Evolutionary conservation across 2,888 invertebrate genomes (phyloP).

Genomic region (Cheilosia scutellata): DNA sequence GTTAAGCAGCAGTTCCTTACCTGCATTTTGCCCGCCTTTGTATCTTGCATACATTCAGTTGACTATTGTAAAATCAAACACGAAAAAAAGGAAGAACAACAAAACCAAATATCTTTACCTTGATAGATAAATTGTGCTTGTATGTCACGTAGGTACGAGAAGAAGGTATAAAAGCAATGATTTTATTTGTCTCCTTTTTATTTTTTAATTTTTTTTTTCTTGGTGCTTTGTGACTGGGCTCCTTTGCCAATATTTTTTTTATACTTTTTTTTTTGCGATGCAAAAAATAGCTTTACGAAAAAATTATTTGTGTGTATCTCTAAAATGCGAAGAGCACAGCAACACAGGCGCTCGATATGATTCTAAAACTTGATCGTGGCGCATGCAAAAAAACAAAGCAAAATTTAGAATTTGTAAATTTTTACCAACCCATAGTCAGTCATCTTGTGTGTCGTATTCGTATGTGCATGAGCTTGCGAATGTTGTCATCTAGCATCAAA

Average conservation of each 20-base stretch:
- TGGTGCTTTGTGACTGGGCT: slow-evolving; percentile 39
- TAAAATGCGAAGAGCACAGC: slow-evolving; percentile 35
- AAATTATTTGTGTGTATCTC: slow-evolving; percentile 56
- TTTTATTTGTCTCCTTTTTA: slow-evolving; percentile 50
- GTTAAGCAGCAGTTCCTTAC: slow-evolving; percentile 66
- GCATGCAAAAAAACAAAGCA: slow-evolving; percentile 15
- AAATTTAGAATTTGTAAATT: slow-evolving; percentile 49
- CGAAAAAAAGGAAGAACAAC: slow-evolving; percentile 32
- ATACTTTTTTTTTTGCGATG: slow-evolving; percentile 51
- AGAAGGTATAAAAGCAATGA: slow-evolving; percentile 66
- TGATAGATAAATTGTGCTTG: slow-evolving; percentile 75
- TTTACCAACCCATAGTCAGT: slow-evolving; percentile 19
- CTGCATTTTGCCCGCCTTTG: slow-evolving; percentile 64
- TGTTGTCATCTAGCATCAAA: slow-evolving; percentile 33
- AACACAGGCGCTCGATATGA: slow-evolving; percentile 36
- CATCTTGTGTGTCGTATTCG: not conserved
- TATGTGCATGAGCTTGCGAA: slow-evolving; percentile 28
- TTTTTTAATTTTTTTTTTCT: not conserved
- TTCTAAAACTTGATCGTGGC: slow-evolving; percentile 58
- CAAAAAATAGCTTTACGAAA: slow-evolving; percentile 46
- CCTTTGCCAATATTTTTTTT: slow-evolving; percentile 68
- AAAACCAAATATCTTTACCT: slow-evolving; percentile 48
- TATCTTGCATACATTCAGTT: slow-evolving; percentile 58
- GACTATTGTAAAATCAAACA: slow-evolving; percentile 54
- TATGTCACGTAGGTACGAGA: slow-evolving; percentile 74